Evolutionary conservation across 2,113 vertebrate species (phyloP).

Genomic region (Pitta sordida): DNA sequence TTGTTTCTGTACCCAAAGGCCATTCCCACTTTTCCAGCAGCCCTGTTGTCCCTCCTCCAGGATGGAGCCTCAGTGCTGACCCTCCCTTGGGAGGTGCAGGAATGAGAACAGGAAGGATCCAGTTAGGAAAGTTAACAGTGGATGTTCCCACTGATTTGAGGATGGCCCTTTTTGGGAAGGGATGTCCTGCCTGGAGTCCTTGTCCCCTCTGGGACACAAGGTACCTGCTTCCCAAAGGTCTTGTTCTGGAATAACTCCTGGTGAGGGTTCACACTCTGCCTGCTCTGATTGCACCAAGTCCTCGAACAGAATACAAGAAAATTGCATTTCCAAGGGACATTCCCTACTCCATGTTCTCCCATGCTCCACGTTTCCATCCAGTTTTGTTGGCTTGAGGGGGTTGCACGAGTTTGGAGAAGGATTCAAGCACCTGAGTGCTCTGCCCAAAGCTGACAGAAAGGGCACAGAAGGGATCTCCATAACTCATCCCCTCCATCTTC

Average conservation of each 20-base stretch:
- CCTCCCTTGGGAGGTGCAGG: background rate
- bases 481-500: background rate
- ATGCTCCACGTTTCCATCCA: background rate
- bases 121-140: background rate
- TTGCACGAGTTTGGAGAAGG: background rate
- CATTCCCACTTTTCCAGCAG: background rate
- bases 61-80: background rate
- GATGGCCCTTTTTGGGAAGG: background rate
- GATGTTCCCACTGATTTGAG: background rate
- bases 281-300: background rate
- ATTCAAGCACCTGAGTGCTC: background rate
- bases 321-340: background rate
- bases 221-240: background rate
- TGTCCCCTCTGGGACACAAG: background rate
- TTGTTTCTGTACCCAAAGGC: background rate
- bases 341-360: background rate
- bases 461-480: background rate
- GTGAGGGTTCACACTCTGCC: background rate
- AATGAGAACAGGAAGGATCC: background rate
- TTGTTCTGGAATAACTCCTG: background rate
- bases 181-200: background rate
- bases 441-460: background rate
- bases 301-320: background rate
- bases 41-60: background rate
- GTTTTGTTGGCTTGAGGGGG: background rate